phyloP scores from a whole-genome alignment of 2,113 vertebrate species.

The Globicephala melas region DNA sequence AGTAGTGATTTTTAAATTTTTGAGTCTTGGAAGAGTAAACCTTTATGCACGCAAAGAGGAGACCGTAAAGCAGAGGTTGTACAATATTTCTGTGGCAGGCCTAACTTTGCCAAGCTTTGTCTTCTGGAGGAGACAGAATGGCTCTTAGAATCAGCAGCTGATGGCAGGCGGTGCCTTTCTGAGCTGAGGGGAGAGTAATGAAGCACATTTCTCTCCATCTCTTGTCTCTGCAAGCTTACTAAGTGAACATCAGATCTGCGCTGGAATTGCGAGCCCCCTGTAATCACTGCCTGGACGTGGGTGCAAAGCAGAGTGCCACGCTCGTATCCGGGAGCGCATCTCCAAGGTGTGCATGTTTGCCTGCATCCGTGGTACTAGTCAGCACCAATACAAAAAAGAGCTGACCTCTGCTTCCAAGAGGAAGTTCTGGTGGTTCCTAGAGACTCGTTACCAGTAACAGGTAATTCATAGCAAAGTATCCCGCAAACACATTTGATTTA shows the following conservation, averaged over 20 bases:
- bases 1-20: not conserved
- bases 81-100: not conserved
- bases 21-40: not conserved
- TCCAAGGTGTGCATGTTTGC: too few relatives aligned
- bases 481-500: not conserved
- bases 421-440: not conserved
- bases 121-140: not conserved
- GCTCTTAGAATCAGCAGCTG: not conserved
- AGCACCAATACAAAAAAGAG: not conserved
- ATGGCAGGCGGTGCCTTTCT: not conserved
- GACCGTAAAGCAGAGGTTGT: not conserved
- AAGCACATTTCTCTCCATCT: not conserved
- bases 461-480: not conserved
- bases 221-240: not conserved
- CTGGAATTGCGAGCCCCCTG: not conserved
- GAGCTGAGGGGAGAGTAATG: not conserved
- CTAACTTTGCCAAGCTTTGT: not conserved
- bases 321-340: not conserved
- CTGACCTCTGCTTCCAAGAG: not conserved
- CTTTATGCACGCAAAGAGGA: not conserved
- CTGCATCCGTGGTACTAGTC: too few relatives aligned
- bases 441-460: not conserved
- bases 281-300: not conserved
- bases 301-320: rapidly evolving
- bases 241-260: not conserved